A percentile compares a stretch with the other conserved stretches of the same genome.
phyloP scores from a whole-genome alignment of 2,797 vertebrate species.

The Pristis pectinata region DNA sequence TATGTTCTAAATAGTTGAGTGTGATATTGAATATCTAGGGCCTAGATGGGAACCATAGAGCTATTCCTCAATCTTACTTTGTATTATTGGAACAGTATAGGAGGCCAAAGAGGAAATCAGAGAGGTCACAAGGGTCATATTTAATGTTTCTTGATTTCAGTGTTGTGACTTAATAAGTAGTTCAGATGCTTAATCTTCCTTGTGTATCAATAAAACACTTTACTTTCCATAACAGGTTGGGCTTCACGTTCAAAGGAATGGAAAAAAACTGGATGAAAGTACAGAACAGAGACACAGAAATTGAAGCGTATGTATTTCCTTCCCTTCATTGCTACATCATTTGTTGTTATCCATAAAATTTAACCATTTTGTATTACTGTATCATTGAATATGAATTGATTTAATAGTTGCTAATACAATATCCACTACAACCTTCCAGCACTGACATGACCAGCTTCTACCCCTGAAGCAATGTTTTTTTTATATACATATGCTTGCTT shows the following conservation, averaged over 20 bases:
- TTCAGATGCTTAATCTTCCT: not conserved
- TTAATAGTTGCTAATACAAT: not conserved
- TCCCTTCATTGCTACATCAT: not conserved
- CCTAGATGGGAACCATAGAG: too few relatives aligned
- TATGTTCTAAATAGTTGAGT: too few relatives aligned
- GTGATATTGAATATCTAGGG: too few relatives aligned
- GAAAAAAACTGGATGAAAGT: slow-evolving; percentile 81
- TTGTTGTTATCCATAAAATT: not conserved
- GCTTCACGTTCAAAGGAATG: slow-evolving; percentile 87
- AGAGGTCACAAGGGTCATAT: too few relatives aligned
- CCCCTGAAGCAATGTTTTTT: not conserved
- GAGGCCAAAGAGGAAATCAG: too few relatives aligned
- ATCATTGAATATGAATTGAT: not conserved
- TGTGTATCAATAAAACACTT: not conserved
- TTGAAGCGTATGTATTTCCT: slow-evolving; percentile 67
- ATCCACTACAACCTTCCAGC: not conserved
- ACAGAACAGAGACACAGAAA: slow-evolving; percentile 74
- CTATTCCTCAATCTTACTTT: too few relatives aligned
- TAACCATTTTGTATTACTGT: not conserved
- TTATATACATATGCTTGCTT: not conserved
- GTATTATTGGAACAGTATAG: too few relatives aligned
- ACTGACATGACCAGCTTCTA: not conserved
- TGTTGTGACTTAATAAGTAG: not conserved
- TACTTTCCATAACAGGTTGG: slow-evolving; percentile 64
- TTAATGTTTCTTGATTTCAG: not conserved